A percentile compares a stretch with the other conserved stretches of the same genome.
phyloP scores from a whole-genome alignment of 2,888 invertebrate genomes.

The Aelia acuminata region DNA sequence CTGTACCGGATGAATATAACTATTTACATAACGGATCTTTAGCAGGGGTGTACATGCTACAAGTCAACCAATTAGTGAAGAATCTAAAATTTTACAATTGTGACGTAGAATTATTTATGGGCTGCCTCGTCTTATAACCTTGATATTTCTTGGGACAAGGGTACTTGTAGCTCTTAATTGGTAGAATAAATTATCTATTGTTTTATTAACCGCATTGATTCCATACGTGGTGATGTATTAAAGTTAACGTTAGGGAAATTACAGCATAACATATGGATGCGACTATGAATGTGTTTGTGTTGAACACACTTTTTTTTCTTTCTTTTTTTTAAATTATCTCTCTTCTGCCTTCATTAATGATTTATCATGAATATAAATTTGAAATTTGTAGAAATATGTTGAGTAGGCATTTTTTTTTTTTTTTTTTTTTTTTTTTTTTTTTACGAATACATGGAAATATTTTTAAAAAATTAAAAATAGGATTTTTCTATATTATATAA shows the following conservation, averaged over 20 bases:
- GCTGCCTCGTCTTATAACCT: not conserved
- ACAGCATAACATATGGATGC: not conserved
- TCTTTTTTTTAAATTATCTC: too few relatives aligned
- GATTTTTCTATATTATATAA: too few relatives aligned
- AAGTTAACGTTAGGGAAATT: not conserved
- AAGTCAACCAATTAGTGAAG: not conserved
- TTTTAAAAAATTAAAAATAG: too few relatives aligned
- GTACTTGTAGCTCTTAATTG: slow-evolving; percentile 33
- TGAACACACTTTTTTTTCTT: too few relatives aligned
- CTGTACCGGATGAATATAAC: not conserved
- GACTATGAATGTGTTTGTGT: too few relatives aligned
- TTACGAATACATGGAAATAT: too few relatives aligned
- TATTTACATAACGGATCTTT: not conserved
- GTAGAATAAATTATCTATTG: slow-evolving; percentile 27
- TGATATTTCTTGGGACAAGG: not conserved
- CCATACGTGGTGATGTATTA: not conserved
- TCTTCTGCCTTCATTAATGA: too few relatives aligned
- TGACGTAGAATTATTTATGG: not conserved
- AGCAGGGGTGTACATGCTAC: not conserved
- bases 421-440: too few relatives aligned
- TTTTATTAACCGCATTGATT: not conserved
- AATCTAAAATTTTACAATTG: slow-evolving; percentile 18
- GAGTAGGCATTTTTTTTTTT: too few relatives aligned
- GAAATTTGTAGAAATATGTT: too few relatives aligned
- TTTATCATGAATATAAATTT: too few relatives aligned